Evolutionary conservation across 2,888 invertebrate species (phyloP).

Genomic region (Coronaproctus castanopsis): DNA sequence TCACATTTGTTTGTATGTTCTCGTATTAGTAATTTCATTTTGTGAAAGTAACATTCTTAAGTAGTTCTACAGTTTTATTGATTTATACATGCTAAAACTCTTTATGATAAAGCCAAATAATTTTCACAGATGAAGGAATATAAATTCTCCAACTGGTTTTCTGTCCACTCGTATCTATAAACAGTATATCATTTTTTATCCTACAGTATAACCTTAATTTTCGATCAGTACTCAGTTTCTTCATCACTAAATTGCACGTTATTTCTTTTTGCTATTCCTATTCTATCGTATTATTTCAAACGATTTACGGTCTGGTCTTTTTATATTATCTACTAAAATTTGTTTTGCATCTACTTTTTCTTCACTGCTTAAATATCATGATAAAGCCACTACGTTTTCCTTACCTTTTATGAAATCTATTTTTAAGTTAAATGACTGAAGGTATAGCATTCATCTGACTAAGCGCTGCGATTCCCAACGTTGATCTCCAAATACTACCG

Average conservation of each 20-base stretch:
- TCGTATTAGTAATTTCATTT: neutral
- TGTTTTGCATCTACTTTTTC: neutral
- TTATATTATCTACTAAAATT: neutral
- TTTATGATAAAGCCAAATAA: neutral
- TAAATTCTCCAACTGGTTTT: neutral
- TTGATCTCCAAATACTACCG: too few relatives aligned
- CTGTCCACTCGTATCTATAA: neutral
- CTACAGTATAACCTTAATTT: neutral
- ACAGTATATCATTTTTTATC: neutral
- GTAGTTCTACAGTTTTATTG: neutral
- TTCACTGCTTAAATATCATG: neutral
- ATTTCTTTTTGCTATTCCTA: neutral
- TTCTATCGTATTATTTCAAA: neutral
- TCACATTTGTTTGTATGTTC: neutral
- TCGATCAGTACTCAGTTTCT: neutral
- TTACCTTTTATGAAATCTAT: neutral
- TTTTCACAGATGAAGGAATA: neutral
- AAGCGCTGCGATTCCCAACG: neutral
- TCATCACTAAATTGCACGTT: neutral
- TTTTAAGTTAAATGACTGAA: neutral
- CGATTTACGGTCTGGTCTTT: neutral
- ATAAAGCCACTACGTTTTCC: neutral
- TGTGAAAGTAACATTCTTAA: neutral
- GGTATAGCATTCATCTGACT: neutral
- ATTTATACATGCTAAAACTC: neutral